These are phyloP conservation scores for human DNA, from an alignment of 2,113 vertebrate genomes.

Conservation along the genomic window GRCh38 chr3:34044501-34045000, in stretches of 20 bases:
- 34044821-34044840: background rate
- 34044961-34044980: background rate
- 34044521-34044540: background rate
- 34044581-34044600: background rate
- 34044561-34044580: background rate
- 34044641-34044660: background rate
- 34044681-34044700: background rate
- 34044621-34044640: background rate
- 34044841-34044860: background rate
- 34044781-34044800: background rate
- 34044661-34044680: constrained; percentile 16
- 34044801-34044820: background rate
- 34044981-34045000: background rate
- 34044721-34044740: background rate
- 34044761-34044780: background rate
- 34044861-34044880: background rate
- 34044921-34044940: background rate
- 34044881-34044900: background rate
- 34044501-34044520: background rate
- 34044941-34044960: background rate
- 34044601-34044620: background rate
- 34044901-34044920: background rate
- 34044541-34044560: background rate
- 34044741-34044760: background rate
- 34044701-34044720: background rate